These are phyloP conservation scores for Mungos mungo DNA, from an alignment of 2,113 vertebrate species.

Conservation along the genomic window DNA sequence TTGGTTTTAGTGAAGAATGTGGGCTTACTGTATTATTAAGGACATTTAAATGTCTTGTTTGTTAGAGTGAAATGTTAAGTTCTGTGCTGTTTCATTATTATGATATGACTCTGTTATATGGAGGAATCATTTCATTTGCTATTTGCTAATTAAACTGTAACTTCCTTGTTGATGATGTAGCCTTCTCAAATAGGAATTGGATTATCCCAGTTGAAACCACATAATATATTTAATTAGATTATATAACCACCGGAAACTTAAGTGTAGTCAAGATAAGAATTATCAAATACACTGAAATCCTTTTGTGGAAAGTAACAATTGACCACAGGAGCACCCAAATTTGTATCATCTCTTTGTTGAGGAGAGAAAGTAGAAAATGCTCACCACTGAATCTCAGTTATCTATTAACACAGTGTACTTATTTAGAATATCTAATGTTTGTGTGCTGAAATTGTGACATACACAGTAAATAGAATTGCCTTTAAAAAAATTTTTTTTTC, in stretches of 20 bases:
- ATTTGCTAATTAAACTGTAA: conserved; percentile 25
- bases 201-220: neutral
- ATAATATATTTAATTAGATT: conserved; percentile 31
- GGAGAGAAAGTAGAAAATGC: conserved; percentile 2
- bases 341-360: neutral
- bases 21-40: neutral
- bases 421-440: neutral
- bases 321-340: neutral
- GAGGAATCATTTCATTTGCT: conserved; percentile 32
- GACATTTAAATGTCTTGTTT: conserved; percentile 11
- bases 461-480: neutral
- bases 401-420: neutral
- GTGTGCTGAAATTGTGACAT: neutral
- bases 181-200: neutral
- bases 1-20: conserved; percentile 19
- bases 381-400: neutral
- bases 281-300: neutral
- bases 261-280: neutral
- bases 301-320: conserved; percentile 10
- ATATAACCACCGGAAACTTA: neutral
- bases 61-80: neutral
- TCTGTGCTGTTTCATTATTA: conserved; percentile 5
- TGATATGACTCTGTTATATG: conserved; percentile 20
- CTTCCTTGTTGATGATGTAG: conserved; percentile 14
- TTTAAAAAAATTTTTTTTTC: neutral